phyloP scores from a whole-genome alignment of 2,888 invertebrate genomes.

The Phrixothrix hirtus region DNA sequence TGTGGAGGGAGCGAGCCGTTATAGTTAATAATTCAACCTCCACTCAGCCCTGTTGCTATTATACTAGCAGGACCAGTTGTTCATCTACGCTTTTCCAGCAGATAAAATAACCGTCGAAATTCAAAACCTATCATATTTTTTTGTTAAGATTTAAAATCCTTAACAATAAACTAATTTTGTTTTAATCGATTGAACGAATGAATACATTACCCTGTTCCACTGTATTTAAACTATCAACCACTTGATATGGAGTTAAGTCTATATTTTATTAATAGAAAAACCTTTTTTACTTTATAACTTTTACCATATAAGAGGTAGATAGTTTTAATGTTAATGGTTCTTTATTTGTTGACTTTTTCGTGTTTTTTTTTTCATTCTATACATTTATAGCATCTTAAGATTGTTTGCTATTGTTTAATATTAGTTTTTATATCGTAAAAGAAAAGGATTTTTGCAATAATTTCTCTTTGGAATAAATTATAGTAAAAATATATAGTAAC shows the following conservation, averaged over 20 bases:
- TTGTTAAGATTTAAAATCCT: conserved; percentile 30
- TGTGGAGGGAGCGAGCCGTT: conserved; percentile 36
- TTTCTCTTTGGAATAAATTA: conserved; percentile 25
- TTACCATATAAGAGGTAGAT: conserved; percentile 28
- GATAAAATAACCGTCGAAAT: conserved; percentile 37
- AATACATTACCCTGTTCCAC: conserved; percentile 26
- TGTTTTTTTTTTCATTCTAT: conserved; percentile 9
- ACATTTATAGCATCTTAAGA: conserved; percentile 25
- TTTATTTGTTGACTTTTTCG: conserved; percentile 23
- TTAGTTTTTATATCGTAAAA: conserved; percentile 25
- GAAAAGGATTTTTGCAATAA: conserved; percentile 24
- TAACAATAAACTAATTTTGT: conserved; percentile 35
- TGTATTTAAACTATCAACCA: conserved; percentile 29
- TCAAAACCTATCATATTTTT: conserved; percentile 30
- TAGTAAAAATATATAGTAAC: conserved; percentile 4
- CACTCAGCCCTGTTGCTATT: conserved; percentile 37
- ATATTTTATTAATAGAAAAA: conserved; percentile 14
- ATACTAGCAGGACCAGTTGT: conserved; percentile 39
- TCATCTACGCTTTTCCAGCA: conserved; percentile 34
- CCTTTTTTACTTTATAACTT: conserved; percentile 19
- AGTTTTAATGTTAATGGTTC: conserved; percentile 26
- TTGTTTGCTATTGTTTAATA: conserved; percentile 33
- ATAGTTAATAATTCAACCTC: conserved; percentile 36
- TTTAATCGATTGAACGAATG: conserved; percentile 32
- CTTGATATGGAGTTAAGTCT: conserved; percentile 20